Percentiles rank a stretch among this genome's conserved stretches.
Evolutionary conservation across 2,113 vertebrate species (phyloP).

Genomic region (Corydoras maculifer): DNA sequence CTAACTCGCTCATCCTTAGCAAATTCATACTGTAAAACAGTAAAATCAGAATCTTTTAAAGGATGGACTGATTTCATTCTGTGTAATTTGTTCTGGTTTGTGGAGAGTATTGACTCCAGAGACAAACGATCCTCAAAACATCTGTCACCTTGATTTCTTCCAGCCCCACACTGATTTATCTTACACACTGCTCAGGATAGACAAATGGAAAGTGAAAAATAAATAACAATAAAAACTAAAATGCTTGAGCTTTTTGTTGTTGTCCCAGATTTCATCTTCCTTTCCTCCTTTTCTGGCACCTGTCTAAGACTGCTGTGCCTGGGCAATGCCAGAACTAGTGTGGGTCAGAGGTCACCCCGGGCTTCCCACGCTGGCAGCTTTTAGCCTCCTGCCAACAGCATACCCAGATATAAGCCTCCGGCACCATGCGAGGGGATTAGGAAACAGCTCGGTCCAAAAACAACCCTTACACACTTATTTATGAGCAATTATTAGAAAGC

Average conservation of each 20-base stretch:
- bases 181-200: no score
- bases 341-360: constrained; percentile 55
- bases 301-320: constrained; percentile 19
- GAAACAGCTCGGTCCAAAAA: constrained; percentile 54
- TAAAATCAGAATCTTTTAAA: no score
- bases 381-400: constrained; percentile 62
- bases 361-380: constrained; percentile 59
- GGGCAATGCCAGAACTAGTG: constrained; percentile 43
- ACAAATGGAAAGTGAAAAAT: no score
- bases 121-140: no score
- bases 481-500: constrained; percentile 4
- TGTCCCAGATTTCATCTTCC: constrained; percentile 26
- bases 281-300: constrained; percentile 41
- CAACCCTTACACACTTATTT: constrained; percentile 33
- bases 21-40: no score
- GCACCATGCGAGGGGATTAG: constrained; percentile 50
- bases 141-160: no score
- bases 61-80: no score
- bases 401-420: constrained; percentile 43
- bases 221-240: no score
- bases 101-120: no score
- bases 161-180: no score
- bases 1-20: no score
- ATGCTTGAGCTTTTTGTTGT: not conserved
- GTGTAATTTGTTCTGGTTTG: no score